phyloP scores from a whole-genome alignment of 2,888 invertebrate species.

The Meteorus colon region DNA sequence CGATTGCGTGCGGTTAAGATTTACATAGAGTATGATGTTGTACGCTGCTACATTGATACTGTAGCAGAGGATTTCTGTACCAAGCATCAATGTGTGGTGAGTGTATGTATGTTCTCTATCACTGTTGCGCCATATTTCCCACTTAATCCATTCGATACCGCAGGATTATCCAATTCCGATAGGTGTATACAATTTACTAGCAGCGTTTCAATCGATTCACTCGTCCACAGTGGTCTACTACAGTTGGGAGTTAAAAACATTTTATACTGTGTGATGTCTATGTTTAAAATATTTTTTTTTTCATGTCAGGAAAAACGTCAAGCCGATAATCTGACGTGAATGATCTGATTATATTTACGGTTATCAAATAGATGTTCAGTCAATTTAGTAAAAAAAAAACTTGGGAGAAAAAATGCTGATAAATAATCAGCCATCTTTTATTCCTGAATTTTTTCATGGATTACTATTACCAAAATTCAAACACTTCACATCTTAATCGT shows the following conservation, averaged over 20 bases:
- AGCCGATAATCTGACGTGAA: too few species aligned
- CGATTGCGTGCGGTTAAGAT: background rate
- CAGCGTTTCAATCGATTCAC: conserved; percentile 11
- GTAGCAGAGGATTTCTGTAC: background rate
- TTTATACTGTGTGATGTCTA: background rate
- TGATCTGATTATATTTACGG: too few species aligned
- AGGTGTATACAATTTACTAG: conserved; percentile 15
- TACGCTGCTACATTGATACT: background rate
- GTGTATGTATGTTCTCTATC: conserved; percentile 16
- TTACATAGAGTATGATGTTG: background rate
- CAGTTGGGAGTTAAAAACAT: background rate
- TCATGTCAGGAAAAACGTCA: too few species aligned
- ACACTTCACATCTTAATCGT: too few species aligned
- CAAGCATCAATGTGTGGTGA: background rate
- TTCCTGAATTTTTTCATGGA: too few species aligned
- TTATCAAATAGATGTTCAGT: too few species aligned
- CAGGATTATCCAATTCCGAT: conserved; percentile 59
- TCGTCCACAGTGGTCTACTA: background rate
- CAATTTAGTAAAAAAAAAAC: too few species aligned
- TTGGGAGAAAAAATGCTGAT: too few species aligned
- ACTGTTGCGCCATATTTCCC: conserved; percentile 57
- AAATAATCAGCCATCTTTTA: too few species aligned
- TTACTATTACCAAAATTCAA: too few species aligned
- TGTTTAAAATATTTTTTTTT: background rate
- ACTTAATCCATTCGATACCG: conserved; percentile 60